phyloP scores from a whole-genome alignment of 2,113 vertebrate species.

The Typhlomys cinereus region DNA sequence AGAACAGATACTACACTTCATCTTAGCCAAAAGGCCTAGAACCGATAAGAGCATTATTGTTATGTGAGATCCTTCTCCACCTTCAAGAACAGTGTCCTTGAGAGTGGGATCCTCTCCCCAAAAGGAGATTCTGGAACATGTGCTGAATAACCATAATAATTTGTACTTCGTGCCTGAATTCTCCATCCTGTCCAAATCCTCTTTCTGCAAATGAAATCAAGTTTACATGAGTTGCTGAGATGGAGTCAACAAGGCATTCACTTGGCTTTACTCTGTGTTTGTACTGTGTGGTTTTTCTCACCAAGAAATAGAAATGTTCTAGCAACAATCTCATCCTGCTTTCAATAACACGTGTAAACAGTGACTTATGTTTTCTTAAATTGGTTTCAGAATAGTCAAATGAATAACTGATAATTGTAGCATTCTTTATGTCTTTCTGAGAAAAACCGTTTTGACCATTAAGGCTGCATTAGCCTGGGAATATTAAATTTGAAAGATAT shows the following conservation, averaged over 20 bases:
- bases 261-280: not conserved
- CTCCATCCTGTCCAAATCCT: no score
- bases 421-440: conserved; percentile 56
- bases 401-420: conserved; percentile 70
- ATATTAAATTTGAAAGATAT: conserved; percentile 33
- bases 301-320: conserved; percentile 35
- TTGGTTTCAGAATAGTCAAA: conserved; percentile 46
- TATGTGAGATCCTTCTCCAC: no score
- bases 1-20: no score
- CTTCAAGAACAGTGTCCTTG: no score
- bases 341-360: conserved; percentile 44
- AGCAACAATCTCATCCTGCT: conserved; percentile 54
- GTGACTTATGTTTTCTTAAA: conserved; percentile 45
- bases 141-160: no score
- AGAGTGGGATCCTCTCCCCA: no score
- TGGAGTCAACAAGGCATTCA: not conserved
- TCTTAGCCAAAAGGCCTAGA: no score
- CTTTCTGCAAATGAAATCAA: not conserved
- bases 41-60: no score
- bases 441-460: conserved; percentile 62
- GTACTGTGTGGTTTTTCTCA: not conserved
- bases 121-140: no score
- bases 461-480: conserved; percentile 63
- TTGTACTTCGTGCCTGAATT: no score
- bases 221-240: conserved; percentile 16